Evolutionary conservation across 37 sponge, comb jelly and placozoan species (phyloP).

Genomic region (Petrosia ficiformis): DNA sequence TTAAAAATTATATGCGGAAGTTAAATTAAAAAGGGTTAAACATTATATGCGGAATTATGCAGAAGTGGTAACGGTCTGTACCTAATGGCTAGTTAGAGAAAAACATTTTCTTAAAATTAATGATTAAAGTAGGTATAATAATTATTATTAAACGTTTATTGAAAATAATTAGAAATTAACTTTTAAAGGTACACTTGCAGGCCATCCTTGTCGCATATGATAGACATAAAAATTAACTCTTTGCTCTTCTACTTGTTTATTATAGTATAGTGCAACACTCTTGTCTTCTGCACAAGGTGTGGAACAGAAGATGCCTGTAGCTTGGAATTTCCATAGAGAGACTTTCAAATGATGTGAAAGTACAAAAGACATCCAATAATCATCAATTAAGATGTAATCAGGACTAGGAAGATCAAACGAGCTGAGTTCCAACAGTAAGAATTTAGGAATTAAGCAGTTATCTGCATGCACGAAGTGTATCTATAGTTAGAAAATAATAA

Average conservation of each 20-base stretch:
- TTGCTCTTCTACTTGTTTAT: constrained; percentile 30
- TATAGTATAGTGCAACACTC: constrained; percentile 51
- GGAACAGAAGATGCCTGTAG: constrained; percentile 26
- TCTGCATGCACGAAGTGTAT: constrained; percentile 69
- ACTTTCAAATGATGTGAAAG: constrained; percentile 59
- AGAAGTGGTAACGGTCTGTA: too few species aligned
- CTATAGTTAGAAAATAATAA: neutral
- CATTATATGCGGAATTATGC: too few species aligned
- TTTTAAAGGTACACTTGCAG: constrained; percentile 30
- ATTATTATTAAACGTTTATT: neutral
- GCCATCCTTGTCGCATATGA: constrained; percentile 59
- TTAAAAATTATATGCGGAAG: too few species aligned
- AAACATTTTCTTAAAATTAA: neutral
- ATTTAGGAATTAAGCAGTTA: constrained; percentile 48
- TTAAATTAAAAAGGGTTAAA: neutral
- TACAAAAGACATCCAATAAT: constrained; percentile 70
- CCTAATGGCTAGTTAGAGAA: too few species aligned
- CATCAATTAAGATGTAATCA: constrained; percentile 60
- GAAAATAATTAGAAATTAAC: neutral
- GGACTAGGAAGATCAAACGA: constrained; percentile 37
- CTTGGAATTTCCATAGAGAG: constrained; percentile 49
- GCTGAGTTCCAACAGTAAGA: constrained; percentile 20
- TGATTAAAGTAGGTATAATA: neutral
- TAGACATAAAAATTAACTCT: constrained; percentile 64
- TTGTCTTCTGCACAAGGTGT: constrained; percentile 34